Conservation (phyloP, 2,797 vertebrate genomes). For the Hyperoplus immaculatus region DNA sequence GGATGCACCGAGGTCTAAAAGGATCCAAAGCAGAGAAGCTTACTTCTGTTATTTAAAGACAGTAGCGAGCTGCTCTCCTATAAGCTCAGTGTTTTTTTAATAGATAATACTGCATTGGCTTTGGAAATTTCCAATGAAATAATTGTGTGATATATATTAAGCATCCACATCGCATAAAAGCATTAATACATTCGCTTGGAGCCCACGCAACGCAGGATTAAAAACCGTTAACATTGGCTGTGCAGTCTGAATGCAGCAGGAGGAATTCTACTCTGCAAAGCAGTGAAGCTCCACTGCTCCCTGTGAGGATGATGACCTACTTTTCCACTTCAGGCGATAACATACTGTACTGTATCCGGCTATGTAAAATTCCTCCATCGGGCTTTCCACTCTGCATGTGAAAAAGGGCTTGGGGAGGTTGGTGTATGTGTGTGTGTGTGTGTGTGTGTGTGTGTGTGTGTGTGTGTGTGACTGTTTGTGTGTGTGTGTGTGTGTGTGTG, state of each 20-base stretch:
- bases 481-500: too few relatives aligned
- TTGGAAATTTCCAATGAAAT: neutral
- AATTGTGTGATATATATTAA: slow-evolving; percentile 10
- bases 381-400: slow-evolving; percentile 45
- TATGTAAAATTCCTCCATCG: slow-evolving; percentile 65
- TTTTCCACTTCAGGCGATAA: slow-evolving; percentile 70
- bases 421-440: neutral
- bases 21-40: slow-evolving; percentile 37
- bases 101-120: neutral
- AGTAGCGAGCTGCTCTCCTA: slow-evolving; percentile 30
- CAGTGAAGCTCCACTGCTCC: slow-evolving; percentile 52
- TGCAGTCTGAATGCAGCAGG: slow-evolving; percentile 34
- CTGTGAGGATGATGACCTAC: slow-evolving; percentile 76
- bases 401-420: slow-evolving; percentile 18
- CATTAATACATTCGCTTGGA: neutral
- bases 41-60: slow-evolving; percentile 22
- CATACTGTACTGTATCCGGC: slow-evolving; percentile 56
- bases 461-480: too few relatives aligned
- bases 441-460: too few relatives aligned
- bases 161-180: slow-evolving; percentile 22
- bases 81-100: slow-evolving; percentile 13
- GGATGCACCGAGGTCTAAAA: slow-evolving; percentile 40
- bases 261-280: slow-evolving; percentile 53
- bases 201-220: slow-evolving; percentile 25
- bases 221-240: slow-evolving; percentile 33